Evolutionary conservation across 2,113 vertebrate genomes (phyloP).

Genomic region (Stegostoma tigrinum): DNA sequence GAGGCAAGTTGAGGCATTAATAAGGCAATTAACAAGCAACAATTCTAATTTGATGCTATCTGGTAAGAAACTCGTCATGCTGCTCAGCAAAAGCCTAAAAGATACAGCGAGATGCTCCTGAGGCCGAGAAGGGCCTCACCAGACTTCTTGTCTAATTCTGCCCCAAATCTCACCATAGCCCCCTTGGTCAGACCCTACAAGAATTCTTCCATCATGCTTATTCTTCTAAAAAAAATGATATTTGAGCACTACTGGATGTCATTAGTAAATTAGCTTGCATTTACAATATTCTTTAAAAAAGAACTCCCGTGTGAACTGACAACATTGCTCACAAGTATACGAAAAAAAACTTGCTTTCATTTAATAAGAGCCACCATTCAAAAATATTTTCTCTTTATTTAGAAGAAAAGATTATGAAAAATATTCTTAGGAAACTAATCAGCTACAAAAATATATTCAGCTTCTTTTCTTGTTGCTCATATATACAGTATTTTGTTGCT

Average conservation of each 20-base stretch:
- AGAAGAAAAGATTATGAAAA: neutral
- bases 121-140: too few species aligned
- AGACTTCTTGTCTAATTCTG: too few species aligned
- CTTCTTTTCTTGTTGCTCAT: neutral
- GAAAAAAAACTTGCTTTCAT: neutral
- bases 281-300: neutral
- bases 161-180: too few species aligned
- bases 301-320: neutral
- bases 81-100: too few species aligned
- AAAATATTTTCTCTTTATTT: neutral
- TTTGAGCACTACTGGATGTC: neutral
- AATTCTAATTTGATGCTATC: too few species aligned
- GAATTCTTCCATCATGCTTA: neutral
- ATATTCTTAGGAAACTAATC: neutral
- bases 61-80: too few species aligned
- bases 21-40: too few species aligned
- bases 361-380: neutral
- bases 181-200: too few species aligned
- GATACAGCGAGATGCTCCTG: too few species aligned
- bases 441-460: neutral
- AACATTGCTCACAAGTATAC: neutral
- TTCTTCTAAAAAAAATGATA: neutral
- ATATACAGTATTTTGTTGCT: neutral
- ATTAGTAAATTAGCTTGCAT: neutral
- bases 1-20: too few species aligned